Percentiles rank a stretch among this genome's conserved stretches.
phyloP scores from a whole-genome alignment of 2,888 invertebrate genomes.

The Brenthis daphne region DNA sequence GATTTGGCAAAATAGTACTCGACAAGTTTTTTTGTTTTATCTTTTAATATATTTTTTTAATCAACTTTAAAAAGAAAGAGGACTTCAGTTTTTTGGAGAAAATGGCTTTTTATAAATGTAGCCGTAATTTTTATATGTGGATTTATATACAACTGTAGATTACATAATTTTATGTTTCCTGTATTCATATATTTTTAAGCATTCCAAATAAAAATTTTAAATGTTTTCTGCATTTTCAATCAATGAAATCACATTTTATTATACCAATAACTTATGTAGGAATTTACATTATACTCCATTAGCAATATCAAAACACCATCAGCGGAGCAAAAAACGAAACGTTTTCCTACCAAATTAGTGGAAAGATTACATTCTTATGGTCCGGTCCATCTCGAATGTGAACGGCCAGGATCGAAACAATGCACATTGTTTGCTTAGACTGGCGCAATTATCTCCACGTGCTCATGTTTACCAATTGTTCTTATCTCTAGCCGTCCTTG shows the following conservation, averaged over 20 bases:
- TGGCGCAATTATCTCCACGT: constrained; percentile 69
- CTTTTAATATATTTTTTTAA: constrained; percentile 1
- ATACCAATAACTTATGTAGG: no score
- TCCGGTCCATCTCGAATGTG: constrained; percentile 40
- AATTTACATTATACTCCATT: no score
- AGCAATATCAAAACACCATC: no score
- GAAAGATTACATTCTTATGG: neutral
- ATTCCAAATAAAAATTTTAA: no score
- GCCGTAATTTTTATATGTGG: no score
- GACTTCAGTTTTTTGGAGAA: no score
- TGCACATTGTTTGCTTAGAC: constrained; percentile 69
- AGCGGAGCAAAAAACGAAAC: neutral
- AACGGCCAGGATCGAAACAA: constrained; percentile 54
- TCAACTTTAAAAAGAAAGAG: neutral
- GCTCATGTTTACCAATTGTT: constrained; percentile 72
- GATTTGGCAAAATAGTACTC: constrained; percentile 15
- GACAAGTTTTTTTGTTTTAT: constrained; percentile 7
- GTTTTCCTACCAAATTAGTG: neutral
- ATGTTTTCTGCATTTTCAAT: no score
- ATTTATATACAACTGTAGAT: no score
- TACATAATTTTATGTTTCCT: no score
- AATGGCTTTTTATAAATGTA: no score
- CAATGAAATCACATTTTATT: no score
- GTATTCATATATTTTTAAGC: no score
- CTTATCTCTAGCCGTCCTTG: constrained; percentile 73